Conservation (phyloP, 2,888 invertebrate genomes). For the Eulithis prunata region DNA sequence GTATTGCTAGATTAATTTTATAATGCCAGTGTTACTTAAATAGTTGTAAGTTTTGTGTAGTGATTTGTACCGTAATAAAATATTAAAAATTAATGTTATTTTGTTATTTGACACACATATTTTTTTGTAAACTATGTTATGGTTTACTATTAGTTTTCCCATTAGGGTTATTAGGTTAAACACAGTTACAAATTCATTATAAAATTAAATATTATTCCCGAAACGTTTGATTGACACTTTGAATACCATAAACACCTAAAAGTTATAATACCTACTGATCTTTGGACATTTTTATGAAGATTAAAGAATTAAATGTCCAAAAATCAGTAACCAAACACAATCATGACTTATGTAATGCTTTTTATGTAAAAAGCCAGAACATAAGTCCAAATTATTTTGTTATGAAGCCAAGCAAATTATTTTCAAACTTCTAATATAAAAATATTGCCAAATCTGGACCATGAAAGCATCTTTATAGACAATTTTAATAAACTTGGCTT, state of each 20-base stretch:
- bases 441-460: neutral
- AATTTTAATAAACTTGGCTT: constrained; percentile 16
- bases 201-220: constrained; percentile 48
- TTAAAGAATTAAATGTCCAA: constrained; percentile 29
- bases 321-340: constrained; percentile 37
- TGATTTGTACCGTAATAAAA: constrained; percentile 65
- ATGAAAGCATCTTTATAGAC: neutral
- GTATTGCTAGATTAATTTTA: constrained; percentile 63
- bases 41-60: constrained; percentile 56
- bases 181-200: constrained; percentile 44
- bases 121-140: constrained; percentile 30
- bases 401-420: constrained; percentile 17
- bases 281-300: constrained; percentile 33
- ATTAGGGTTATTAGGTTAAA: constrained; percentile 62
- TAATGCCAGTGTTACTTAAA: constrained; percentile 66
- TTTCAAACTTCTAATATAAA: neutral
- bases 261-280: constrained; percentile 40
- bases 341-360: constrained; percentile 46
- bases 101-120: constrained; percentile 64
- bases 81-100: constrained; percentile 57
- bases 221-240: constrained; percentile 80
- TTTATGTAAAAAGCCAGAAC: constrained; percentile 43
- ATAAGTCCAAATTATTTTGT: constrained; percentile 37
- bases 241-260: constrained; percentile 62
- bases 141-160: constrained; percentile 60